Percentiles rank a stretch among this genome's conserved stretches.
phyloP scores from a whole-genome alignment of 2,113 vertebrate species.

The Ia io region DNA sequence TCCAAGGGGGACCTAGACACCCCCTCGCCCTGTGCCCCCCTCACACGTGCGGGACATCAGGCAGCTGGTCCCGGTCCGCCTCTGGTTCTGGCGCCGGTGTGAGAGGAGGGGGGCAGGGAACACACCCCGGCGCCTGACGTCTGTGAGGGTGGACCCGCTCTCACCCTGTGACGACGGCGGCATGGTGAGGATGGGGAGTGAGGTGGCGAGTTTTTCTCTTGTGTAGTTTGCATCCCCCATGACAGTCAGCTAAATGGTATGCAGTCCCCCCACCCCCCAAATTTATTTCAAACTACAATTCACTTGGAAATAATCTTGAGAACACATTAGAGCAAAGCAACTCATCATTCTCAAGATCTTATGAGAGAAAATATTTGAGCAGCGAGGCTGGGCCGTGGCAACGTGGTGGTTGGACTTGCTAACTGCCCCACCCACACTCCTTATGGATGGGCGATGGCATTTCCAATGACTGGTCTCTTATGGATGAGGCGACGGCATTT shows the following conservation, averaged over 20 bases:
- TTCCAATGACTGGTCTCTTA: too few species aligned
- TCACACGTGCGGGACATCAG: background rate
- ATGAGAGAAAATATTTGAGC: background rate
- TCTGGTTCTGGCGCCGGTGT: background rate
- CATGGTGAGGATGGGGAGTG: background rate
- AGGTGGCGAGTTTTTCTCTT: background rate
- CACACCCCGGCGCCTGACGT: too few species aligned
- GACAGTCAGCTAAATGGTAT: background rate
- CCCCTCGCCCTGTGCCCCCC: fast-evolving
- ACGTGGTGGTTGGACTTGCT: background rate
- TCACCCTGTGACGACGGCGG: too few species aligned
- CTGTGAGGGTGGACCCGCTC: too few species aligned
- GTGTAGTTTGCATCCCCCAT: background rate
- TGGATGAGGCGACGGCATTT: background rate
- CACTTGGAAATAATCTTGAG: background rate
- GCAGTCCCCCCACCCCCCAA: background rate
- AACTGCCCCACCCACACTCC: background rate
- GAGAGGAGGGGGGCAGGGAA: too few species aligned
- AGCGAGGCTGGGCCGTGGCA: background rate
- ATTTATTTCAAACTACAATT: constrained; percentile 14
- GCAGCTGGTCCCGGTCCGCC: background rate
- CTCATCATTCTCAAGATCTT: background rate
- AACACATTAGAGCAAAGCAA: background rate
- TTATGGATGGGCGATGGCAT: too few species aligned
- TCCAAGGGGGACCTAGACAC: background rate